A percentile compares a stretch with the other conserved stretches of the same genome.
These are phyloP conservation scores for Barbus barbus DNA, from an alignment of 2,113 vertebrate genomes.

Conservation along the genomic window DNA sequence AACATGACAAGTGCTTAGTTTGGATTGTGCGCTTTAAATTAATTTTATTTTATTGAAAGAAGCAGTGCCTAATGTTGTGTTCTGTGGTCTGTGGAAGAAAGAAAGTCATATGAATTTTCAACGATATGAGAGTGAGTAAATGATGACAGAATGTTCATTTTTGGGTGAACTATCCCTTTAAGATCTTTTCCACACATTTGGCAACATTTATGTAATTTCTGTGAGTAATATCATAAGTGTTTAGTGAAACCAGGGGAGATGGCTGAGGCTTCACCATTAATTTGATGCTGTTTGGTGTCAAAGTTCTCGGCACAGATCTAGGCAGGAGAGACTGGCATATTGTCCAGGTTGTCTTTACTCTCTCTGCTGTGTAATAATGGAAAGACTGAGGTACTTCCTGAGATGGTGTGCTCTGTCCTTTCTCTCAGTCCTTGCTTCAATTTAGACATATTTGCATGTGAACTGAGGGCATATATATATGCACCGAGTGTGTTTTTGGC, in stretches of 20 bases:
- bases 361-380: conserved; percentile 45
- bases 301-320: conserved; percentile 53
- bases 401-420: conserved; percentile 61
- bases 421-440: not conserved
- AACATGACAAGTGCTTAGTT: not conserved
- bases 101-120: not conserved
- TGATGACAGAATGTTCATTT: conserved; percentile 13
- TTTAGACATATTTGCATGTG: conserved; percentile 67
- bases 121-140: not conserved
- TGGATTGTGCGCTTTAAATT: no score
- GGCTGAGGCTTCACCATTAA: conserved; percentile 67
- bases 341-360: conserved; percentile 67
- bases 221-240: conserved; percentile 71
- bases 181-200: conserved; percentile 68
- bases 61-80: not conserved
- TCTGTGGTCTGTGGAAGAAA: not conserved
- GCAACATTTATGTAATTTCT: conserved; percentile 67
- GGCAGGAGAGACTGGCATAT: conserved; percentile 65
- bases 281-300: conserved; percentile 69
- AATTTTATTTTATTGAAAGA: not conserved
- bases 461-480: conserved; percentile 38
- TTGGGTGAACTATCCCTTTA: not conserved
- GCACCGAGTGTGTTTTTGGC: not conserved
- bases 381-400: conserved; percentile 65
- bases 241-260: conserved; percentile 72